These are phyloP conservation scores for Tachuris rubrigastra DNA, from an alignment of 2,113 vertebrate genomes.

Conservation along the genomic window DNA sequence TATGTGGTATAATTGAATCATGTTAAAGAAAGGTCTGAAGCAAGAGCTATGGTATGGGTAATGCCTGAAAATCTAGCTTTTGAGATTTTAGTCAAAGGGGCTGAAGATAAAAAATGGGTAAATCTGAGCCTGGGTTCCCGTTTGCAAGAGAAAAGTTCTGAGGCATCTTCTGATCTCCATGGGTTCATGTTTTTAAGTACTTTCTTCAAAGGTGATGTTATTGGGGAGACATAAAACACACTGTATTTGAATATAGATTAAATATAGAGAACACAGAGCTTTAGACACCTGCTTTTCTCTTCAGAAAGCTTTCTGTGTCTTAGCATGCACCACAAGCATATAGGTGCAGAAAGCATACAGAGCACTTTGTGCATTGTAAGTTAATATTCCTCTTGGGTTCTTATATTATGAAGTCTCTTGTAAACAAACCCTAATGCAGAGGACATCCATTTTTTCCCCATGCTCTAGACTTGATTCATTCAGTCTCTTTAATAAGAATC, in stretches of 20 bases:
- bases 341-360: fast-evolving
- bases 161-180: neutral
- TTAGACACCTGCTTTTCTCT: fast-evolving
- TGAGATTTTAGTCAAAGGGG: neutral
- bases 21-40: neutral
- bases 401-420: neutral
- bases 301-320: neutral
- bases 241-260: neutral
- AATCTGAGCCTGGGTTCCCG: neutral
- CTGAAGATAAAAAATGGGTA: neutral
- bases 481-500: neutral
- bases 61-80: neutral
- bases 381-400: neutral
- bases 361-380: neutral
- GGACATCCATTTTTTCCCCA: neutral
- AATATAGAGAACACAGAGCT: neutral
- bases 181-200: neutral
- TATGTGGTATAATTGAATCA: neutral
- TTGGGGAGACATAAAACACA: neutral
- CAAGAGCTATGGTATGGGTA: neutral
- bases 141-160: neutral
- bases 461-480: neutral
- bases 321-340: neutral
- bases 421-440: neutral
- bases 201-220: neutral